A percentile compares a stretch with the other conserved stretches of the same genome.
phyloP scores from a whole-genome alignment of 2,797 vertebrate species.

The Pempheris klunzingeri region DNA sequence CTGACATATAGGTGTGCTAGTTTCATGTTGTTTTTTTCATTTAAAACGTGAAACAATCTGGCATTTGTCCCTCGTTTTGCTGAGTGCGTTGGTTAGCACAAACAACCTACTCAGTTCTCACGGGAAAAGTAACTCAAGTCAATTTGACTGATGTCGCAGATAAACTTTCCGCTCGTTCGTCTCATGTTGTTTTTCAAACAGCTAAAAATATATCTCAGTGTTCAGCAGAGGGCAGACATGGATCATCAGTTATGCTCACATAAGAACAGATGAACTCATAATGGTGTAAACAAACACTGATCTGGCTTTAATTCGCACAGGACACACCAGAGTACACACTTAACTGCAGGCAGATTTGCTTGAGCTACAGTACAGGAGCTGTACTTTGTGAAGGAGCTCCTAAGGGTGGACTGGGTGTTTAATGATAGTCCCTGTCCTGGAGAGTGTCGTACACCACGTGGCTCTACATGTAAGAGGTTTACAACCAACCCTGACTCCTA shows the following conservation, averaged over 20 bases:
- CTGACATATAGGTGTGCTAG: neutral
- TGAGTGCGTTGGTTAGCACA: slow-evolving; percentile 39
- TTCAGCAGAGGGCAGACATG: slow-evolving; percentile 31
- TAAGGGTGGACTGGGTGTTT: neutral
- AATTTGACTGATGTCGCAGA: slow-evolving; percentile 66
- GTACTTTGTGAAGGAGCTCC: neutral
- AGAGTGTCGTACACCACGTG: neutral
- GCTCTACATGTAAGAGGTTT: neutral
- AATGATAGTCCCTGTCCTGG: neutral
- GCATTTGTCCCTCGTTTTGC: slow-evolving; percentile 24
- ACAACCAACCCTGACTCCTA: neutral
- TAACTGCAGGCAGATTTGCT: neutral
- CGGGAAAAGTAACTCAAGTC: slow-evolving; percentile 64
- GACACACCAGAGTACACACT: slow-evolving; percentile 39
- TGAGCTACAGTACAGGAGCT: neutral
- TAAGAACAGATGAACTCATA: slow-evolving; percentile 17
- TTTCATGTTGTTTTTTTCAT: neutral
- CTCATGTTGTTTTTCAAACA: slow-evolving; percentile 50
- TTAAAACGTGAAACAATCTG: slow-evolving; percentile 17
- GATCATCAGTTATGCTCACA: slow-evolving; percentile 46
- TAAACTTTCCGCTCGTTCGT: slow-evolving; percentile 49
- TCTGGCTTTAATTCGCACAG: slow-evolving; percentile 28
- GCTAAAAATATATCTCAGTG: slow-evolving; percentile 55
- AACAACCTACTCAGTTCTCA: slow-evolving; percentile 54
- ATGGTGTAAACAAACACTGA: slow-evolving; percentile 40